Conservation (phyloP, 2,888 invertebrate genomes). For the Athripsodes cinereus region DNA sequence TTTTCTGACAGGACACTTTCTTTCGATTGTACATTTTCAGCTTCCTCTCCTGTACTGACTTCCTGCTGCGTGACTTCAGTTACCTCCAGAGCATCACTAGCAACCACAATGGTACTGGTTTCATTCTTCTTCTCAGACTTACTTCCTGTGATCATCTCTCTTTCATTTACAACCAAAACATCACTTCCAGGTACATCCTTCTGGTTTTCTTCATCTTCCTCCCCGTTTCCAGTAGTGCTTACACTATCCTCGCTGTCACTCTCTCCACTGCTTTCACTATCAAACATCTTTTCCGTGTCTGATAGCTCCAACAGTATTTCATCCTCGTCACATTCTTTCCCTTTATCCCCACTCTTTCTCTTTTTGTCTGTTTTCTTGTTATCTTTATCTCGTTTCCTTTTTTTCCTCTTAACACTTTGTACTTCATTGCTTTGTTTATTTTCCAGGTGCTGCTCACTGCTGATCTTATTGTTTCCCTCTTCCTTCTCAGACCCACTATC, state of each 20-base stretch:
- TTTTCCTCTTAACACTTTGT: slow-evolving; percentile 31
- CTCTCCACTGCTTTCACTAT: slow-evolving; percentile 30
- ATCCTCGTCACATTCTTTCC: slow-evolving; percentile 37
- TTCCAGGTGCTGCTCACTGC: slow-evolving; percentile 27
- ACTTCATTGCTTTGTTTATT: no score
- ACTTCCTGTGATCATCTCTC: no score
- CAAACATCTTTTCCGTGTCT: slow-evolving; percentile 46
- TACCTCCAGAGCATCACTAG: slow-evolving; percentile 36
- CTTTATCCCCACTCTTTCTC: slow-evolving; percentile 30
- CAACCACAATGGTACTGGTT: no score
- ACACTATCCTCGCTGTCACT: not conserved
- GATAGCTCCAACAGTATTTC: slow-evolving; percentile 46
- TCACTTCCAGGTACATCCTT: no score
- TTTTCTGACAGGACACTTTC: not conserved
- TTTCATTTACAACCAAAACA: no score
- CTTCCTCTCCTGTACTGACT: not conserved
- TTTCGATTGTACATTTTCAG: not conserved
- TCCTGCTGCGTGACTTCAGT: not conserved
- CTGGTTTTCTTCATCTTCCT: not conserved
- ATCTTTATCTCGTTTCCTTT: not conserved
- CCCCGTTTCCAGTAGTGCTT: not conserved
- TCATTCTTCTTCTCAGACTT: no score
- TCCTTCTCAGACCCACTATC: not conserved
- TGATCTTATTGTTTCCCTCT: not conserved
- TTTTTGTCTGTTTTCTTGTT: slow-evolving; percentile 38